A percentile compares a stretch with the other conserved stretches of the same genome.
These are phyloP conservation scores for Trichosurus vulpecula DNA, from an alignment of 2,797 vertebrate genomes.

Conservation along the genomic window DNA sequence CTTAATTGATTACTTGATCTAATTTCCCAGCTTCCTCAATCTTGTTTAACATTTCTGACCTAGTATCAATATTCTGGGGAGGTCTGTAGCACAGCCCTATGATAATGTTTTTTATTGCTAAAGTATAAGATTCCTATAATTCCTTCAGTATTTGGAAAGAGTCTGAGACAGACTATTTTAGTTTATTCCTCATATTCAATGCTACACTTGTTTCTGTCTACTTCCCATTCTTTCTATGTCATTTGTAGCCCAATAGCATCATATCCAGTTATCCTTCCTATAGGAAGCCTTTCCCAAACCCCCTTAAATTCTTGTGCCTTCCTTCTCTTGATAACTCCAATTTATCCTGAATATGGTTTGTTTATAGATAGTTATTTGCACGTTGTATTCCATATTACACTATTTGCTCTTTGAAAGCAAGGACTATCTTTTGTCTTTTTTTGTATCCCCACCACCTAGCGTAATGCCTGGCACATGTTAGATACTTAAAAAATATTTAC, in stretches of 20 bases:
- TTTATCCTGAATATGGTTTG: neutral
- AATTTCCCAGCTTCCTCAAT: neutral
- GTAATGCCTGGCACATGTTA: neutral
- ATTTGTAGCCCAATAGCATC: neutral
- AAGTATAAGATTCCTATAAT: neutral
- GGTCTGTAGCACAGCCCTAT: neutral
- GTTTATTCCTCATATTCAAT: neutral
- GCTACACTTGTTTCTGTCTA: neutral
- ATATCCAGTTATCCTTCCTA: neutral
- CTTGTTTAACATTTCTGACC: neutral
- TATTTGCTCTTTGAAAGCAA: neutral
- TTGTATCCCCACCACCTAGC: neutral
- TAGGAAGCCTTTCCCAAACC: neutral
- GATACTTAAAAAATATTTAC: neutral
- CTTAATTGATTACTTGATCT: neutral
- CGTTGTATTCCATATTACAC: neutral
- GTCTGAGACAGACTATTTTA: neutral
- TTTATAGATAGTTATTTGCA: neutral
- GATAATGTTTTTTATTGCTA: neutral
- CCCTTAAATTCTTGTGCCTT: neutral
- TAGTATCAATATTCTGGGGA: neutral
- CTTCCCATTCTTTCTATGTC: neutral
- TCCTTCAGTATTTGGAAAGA: neutral
- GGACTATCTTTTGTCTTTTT: neutral
- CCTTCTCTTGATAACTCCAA: neutral